Evolutionary conservation across 1,140 invertebrate species (phyloP).

Genomic region (Drosophila erecta): DNA sequence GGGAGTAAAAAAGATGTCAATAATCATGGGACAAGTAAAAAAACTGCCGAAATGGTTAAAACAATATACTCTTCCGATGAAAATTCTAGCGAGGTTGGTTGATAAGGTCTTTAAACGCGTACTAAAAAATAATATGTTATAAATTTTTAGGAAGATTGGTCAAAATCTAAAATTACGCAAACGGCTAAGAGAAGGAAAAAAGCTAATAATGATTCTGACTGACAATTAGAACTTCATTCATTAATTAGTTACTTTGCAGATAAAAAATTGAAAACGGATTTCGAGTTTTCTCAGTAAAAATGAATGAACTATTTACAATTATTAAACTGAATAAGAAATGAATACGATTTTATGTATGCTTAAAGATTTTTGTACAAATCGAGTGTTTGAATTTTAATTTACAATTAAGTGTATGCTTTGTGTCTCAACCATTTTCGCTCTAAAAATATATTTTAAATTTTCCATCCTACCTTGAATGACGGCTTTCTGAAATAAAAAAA

Average conservation of each 20-base stretch:
- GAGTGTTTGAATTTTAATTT: too few species aligned
- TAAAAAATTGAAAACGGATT: conserved; percentile 27
- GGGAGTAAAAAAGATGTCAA: conserved; percentile 78
- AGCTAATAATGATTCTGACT: conserved; percentile 82
- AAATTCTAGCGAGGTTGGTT: conserved; percentile 75
- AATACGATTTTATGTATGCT: too few species aligned
- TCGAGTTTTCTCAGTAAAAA: conserved; percentile 22
- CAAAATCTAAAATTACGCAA: conserved; percentile 77
- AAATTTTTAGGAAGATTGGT: conserved; percentile 78
- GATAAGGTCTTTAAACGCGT: background rate
- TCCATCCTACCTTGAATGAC: too few species aligned
- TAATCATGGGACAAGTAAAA: conserved; percentile 76
- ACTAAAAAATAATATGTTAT: background rate
- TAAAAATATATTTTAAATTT: too few species aligned
- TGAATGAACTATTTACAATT: conserved; percentile 3
- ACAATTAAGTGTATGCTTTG: too few species aligned
- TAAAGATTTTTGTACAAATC: too few species aligned
- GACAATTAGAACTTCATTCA: conserved; percentile 59
- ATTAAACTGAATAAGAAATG: too few species aligned
- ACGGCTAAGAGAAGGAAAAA: conserved; percentile 82
- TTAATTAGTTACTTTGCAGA: conserved; percentile 43
- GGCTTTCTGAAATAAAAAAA: too few species aligned
- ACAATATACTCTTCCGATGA: conserved; percentile 82
- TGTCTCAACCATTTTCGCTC: too few species aligned
- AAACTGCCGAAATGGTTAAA: conserved; percentile 76